A percentile compares a stretch with the other conserved stretches of the same genome.
Conservation (phyloP, 2,888 invertebrate species). For the Pyralis farinalis region DNA sequence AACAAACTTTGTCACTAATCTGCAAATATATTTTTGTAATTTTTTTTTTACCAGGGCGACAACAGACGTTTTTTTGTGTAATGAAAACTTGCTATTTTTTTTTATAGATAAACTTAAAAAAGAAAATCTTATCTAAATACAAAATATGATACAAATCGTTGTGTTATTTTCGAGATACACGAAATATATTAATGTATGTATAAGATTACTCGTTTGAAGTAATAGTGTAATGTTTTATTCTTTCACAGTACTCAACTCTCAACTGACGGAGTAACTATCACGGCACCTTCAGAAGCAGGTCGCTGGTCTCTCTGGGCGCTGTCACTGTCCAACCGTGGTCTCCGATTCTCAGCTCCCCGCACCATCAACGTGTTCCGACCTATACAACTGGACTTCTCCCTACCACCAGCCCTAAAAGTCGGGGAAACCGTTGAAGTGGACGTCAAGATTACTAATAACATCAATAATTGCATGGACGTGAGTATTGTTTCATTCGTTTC, state of each 20-base stretch:
- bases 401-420: constrained; percentile 82
- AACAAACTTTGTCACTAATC: too few species aligned
- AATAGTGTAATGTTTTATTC: too few species aligned
- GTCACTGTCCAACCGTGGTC: constrained; percentile 74
- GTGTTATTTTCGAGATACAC: too few species aligned
- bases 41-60: too few species aligned
- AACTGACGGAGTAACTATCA: constrained; percentile 79
- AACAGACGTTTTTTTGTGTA: too few species aligned
- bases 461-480: constrained; percentile 86
- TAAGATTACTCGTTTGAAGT: too few species aligned
- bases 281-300: constrained; percentile 83
- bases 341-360: constrained; percentile 80
- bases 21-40: too few species aligned
- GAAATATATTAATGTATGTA: too few species aligned
- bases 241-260: constrained; percentile 77
- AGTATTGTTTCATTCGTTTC: constrained; percentile 64
- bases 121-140: too few species aligned
- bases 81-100: too few species aligned
- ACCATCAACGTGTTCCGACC: constrained; percentile 82
- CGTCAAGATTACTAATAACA: constrained; percentile 84
- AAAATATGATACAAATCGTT: too few species aligned
- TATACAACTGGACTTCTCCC: constrained; percentile 81
- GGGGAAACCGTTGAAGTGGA: constrained; percentile 85
- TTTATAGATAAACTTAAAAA: too few species aligned
- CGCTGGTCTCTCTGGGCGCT: constrained; percentile 84